These are phyloP conservation scores for Chaetura pelagica DNA, from an alignment of 2,113 vertebrate genomes.

Conservation along the genomic window DNA sequence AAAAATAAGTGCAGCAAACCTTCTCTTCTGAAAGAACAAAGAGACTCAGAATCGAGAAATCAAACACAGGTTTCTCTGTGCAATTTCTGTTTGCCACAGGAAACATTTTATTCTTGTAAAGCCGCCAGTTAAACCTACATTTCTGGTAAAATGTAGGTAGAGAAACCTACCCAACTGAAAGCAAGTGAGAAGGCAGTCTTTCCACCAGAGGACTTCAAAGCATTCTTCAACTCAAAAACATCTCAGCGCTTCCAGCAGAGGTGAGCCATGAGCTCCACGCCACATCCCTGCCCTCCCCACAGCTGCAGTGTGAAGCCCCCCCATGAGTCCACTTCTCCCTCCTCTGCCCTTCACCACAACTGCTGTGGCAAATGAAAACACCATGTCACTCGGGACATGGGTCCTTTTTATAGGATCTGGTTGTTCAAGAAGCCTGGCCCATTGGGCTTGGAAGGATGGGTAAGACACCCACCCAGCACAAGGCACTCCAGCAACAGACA, in stretches of 20 bases:
- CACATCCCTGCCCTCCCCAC: background rate
- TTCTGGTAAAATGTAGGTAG: slow-evolving; percentile 29
- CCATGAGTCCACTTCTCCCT: background rate
- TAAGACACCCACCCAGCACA: background rate
- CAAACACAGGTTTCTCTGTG: background rate
- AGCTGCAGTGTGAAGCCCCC: accelerated
- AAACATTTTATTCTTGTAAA: slow-evolving; percentile 2
- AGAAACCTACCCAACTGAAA: background rate
- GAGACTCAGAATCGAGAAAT: background rate
- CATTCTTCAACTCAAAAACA: background rate
- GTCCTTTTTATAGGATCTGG: accelerated
- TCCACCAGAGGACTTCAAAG: background rate
- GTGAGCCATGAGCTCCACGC: background rate
- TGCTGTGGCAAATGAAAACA: accelerated
- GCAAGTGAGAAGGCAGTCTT: accelerated
- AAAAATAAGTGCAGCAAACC: background rate
- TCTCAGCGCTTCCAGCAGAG: background rate
- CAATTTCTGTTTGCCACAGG: slow-evolving; percentile 9
- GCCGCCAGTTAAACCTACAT: background rate
- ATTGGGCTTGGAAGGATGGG: background rate
- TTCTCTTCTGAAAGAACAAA: background rate
- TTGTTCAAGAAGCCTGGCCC: background rate
- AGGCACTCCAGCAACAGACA: background rate
- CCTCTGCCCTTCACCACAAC: background rate
- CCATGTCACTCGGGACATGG: accelerated